These are phyloP conservation scores for Musca domestica DNA, from an alignment of 1,140 invertebrate species.

Conservation along the genomic window DNA sequence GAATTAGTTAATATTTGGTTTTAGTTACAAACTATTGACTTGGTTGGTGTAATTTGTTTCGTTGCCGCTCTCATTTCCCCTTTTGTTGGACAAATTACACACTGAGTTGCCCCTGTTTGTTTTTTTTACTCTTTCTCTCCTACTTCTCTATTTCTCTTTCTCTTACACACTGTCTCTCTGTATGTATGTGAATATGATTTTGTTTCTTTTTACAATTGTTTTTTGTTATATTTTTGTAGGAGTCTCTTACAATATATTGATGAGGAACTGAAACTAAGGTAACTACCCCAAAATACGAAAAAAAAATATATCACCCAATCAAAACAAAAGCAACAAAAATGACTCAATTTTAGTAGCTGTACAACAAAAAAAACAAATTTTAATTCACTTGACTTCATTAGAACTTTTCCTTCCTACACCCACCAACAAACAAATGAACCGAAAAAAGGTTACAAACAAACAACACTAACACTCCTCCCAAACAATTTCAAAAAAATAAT, in stretches of 20 bases:
- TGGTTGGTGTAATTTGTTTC: conserved; percentile 3
- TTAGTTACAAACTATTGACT: neutral
- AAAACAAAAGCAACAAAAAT: conserved; percentile 16
- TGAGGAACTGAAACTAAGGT: conserved; percentile 94
- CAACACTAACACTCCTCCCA: too few species aligned
- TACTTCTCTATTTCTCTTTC: conserved; percentile 16
- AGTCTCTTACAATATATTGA: conserved; percentile 97
- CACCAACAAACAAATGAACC: too few species aligned
- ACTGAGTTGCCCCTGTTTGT: neutral
- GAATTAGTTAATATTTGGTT: neutral
- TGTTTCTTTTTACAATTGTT: conserved; percentile 42
- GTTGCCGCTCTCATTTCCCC: neutral
- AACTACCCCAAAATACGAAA: conserved; percentile 55
- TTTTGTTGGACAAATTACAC: neutral
- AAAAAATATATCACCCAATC: too few species aligned
- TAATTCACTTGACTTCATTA: too few species aligned
- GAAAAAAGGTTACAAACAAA: too few species aligned
- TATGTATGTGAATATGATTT: conserved; percentile 27
- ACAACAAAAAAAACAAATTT: too few species aligned
- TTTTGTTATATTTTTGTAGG: conserved; percentile 69
- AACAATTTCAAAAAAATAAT: too few species aligned
- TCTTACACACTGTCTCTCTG: conserved; percentile 4
- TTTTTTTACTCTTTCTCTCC: conserved; percentile 1
- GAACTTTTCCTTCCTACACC: too few species aligned
- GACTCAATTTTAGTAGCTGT: too few species aligned